Base-by-base conservation (phyloP, 2,113 vertebrate species). In the Melanotaenia duboulayi region DNA sequence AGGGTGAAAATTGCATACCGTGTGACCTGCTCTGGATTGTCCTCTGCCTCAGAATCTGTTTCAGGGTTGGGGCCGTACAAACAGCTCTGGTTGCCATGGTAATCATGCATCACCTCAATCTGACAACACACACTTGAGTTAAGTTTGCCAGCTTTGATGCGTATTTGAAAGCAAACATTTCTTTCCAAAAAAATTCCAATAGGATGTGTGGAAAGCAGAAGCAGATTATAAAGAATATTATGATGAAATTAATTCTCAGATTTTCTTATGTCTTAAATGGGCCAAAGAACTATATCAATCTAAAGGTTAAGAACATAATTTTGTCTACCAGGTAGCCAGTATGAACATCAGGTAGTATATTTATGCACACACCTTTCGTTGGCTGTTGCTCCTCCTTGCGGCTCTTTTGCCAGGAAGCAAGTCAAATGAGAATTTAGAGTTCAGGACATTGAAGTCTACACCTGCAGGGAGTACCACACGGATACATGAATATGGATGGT, bases 91-190 rank as follows among this genome's bases (percentile, higher is more conserved):
- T 95, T 96, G 74, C 96, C 96, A 86, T 91, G 95, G 42, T 95
- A 96, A 78, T 97, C 94, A 0, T 96, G 96, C 92, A 96, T 94
- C n/a, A 96, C 96, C 86, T 98, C 96, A 0, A 96, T 96, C 98
- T 99, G 90, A 65, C 86, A 87, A 37, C 69, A 78, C 66, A 83
- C 23, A 64, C 40, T 74, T 19, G 1, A 56, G n/a, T 35, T 20
- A 46, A 3, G 25, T 11, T 23, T 52, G 8, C 49, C 14, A 55
- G 32, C 14, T 66, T 19, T 3, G 12, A 44, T 24, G 24, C 4
- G 48, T 44, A 23, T 40, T 3, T 13, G 11, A 11, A 19, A 40
- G 57, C 17, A 19, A 4, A 17, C 57, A 11, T 22, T 22, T 35
- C 32, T 35, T 9, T 7, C 32, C 32, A 35, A 35, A 35, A 35